Percentiles rank a stretch among this genome's conserved stretches.
phyloP scores from a whole-genome alignment of 2,113 vertebrate species.

The Rousettus leschenaultii region DNA sequence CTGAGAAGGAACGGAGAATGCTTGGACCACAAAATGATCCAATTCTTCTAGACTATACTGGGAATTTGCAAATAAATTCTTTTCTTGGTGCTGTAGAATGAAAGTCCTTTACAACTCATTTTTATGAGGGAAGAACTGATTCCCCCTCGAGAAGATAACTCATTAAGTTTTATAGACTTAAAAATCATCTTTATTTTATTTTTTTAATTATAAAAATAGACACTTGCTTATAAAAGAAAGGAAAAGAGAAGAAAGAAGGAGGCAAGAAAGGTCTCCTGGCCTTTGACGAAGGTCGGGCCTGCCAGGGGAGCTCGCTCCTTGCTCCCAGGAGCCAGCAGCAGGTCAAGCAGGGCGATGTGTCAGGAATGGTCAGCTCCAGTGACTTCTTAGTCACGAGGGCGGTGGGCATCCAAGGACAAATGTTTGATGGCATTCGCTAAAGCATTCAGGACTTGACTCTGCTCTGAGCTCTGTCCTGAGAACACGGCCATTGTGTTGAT shows the following conservation, averaged over 20 bases:
- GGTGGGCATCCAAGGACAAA: neutral
- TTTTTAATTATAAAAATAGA: conserved; percentile 37
- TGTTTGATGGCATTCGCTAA: neutral
- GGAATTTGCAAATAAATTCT: neutral
- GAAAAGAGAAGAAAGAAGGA: neutral
- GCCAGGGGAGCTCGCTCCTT: neutral
- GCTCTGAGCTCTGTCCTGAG: neutral
- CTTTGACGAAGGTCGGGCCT: rapidly evolving
- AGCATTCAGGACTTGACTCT: too few relatives aligned
- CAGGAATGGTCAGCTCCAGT: neutral
- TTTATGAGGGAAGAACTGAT: neutral
- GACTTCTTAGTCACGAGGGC: neutral
- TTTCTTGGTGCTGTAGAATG: neutral
- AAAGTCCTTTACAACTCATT: neutral
- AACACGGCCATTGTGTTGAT: neutral
- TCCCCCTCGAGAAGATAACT: neutral
- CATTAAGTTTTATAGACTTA: neutral
- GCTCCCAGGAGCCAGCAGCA: neutral
- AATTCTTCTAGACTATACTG: neutral
- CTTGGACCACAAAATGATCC: neutral
- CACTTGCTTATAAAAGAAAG: neutral
- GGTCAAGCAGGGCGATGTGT: neutral
- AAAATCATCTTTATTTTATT: neutral
- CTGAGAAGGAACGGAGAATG: neutral
- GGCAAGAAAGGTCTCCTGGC: neutral